Base-by-base conservation (phyloP, 2,888 invertebrate species). In the Lymantria dispar region DNA sequence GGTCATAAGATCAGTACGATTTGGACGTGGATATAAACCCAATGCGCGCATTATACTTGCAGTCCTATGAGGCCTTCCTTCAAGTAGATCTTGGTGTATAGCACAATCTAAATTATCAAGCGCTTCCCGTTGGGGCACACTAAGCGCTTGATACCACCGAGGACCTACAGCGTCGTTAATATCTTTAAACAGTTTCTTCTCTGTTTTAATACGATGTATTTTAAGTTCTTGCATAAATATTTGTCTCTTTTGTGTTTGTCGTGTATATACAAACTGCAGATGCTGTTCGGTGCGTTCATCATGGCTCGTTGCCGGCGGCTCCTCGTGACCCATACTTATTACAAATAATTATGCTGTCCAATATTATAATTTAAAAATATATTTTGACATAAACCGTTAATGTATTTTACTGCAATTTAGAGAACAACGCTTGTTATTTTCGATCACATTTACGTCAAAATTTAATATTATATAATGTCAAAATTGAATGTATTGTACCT, bases 101-200 rank as follows among this genome's bases (percentile, higher is more conserved):
- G 74, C 65, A 30, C 54, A 47, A 43, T 74, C 66, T 52, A 91
- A 66, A 0, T 60, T 62, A 47, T 89, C 83, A 42, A 91, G 68
- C 2, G 85, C 80, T 7, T 48, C 44, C 56, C 81, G 76, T 68
- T 91, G 91, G 3, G 69, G 69, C 3, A 78, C 83, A 56, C 90
- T 88, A 8, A 91, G 76, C 1, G 82, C 80, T 61, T 90, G 88
- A 53, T 88, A 86, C 91, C 91, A 91, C 9, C 55, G 72, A 0
- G 91, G 89, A 1, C 90, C 91, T 8, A 87, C 68, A 1, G 68
- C 52, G 2, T 50, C 43, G 48, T 45, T 74, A n/a, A 86, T 66
- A 10, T 37, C 57, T 49, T 62, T 66, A 7, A 78, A 51, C 11
- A 76, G 38, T 9, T 55, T 40, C 56, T 73, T 82, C 8, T 72